Base-by-base conservation (phyloP, 37 sponge, comb jelly and placozoan species). In the Crambe crambe region DNA sequence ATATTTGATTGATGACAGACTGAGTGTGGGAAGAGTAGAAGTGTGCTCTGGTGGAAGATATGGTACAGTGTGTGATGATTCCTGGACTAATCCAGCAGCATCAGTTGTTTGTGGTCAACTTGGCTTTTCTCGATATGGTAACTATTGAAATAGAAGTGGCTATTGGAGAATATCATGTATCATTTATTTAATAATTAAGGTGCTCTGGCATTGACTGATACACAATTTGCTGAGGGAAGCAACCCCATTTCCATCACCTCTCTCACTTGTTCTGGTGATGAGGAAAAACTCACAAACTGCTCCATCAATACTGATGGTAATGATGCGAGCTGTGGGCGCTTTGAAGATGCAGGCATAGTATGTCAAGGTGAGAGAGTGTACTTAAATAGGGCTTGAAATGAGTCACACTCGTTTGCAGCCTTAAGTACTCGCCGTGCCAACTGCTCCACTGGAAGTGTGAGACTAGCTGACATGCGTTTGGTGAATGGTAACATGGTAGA, bases 11-110 rank as follows among this genome's bases (percentile, higher is more conserved):
- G 59, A 83, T 18, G 76, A 68, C 29, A 22, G 58, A 32, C n/a
- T 83, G 32, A 64, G 60, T 58, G 66, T 77, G 30, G 84, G 84
- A n/a, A 76, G 76, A 59, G 84, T 83, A 4, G 84, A 83, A 54
- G 59, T 83, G 22, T 83, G 84, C 39, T 32, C 35, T 56, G 70
- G 75, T 12, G 84, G 84, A 0, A 43, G 43, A 23, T 83, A 66
- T 34, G 76, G 58, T 25, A 74, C 84, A 18, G 40, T 83, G 27
- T 83, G 84, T 68, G 76, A 67, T 58, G 69, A 83, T 34, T 31
- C 1, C n/a, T 83, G 84, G 84, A 42, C 66, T 54, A 58, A 83
- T 58, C 37, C 1, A 43, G 76, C 35, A 35, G 84, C 84, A 6
- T 64, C 76, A 31, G 76, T 83, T 3, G 76, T 41, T 42, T 83